Base-by-base conservation (phyloP, 1,140 invertebrate genomes). In the Bactericera cockerelli region DNA sequence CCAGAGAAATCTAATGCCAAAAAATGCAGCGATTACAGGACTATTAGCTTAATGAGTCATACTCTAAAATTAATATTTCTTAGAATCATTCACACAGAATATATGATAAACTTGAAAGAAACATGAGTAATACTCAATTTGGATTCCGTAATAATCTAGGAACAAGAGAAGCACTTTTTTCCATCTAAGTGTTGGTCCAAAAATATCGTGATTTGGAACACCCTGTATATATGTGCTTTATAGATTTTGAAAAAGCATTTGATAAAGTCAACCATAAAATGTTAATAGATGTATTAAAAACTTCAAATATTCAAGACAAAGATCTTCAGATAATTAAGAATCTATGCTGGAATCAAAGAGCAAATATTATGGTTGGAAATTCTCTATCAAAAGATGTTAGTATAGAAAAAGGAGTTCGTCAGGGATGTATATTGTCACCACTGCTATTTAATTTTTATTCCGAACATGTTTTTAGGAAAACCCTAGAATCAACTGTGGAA, bases 381-480 rank as follows among this genome's bases (percentile, higher is more conserved):
- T 6, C 4, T 19, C 4, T 10, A 49, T 10, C 42, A 22, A 16
- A 49, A 49, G 42, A 49, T 10, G 42, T 49, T 10, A 6, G 3
- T 19, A 55, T 62, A 28, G 22, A 28, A 59, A 13, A 49, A 54
- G 42, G 61, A 22, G 26, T 62, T 58, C 24, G 61, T 26, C 61
- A 62, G 16, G 57, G 57, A 4, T 59, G 61, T 39, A 59, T 39
- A n/a, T 19, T 59, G 4, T 54, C 33, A 4, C 66, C 64, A 19
- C 59, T 68, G 14, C 62, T 71, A 25, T 69, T 70, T 59, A 67
- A 69, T 57, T 16, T 69, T 24, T 70, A 70, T 59, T 57, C 26
- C 36, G 58, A 63, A 39, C 6, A 58, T 24, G 55, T 42, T 13
- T 60, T 60, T 16, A 60, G 21, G 25, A 24, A 57, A 6, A 36